Evolutionary conservation across 2,888 invertebrate genomes (phyloP), one percentile per base, ranked within the genome.

Genomic region (Cenopis cana): DNA sequence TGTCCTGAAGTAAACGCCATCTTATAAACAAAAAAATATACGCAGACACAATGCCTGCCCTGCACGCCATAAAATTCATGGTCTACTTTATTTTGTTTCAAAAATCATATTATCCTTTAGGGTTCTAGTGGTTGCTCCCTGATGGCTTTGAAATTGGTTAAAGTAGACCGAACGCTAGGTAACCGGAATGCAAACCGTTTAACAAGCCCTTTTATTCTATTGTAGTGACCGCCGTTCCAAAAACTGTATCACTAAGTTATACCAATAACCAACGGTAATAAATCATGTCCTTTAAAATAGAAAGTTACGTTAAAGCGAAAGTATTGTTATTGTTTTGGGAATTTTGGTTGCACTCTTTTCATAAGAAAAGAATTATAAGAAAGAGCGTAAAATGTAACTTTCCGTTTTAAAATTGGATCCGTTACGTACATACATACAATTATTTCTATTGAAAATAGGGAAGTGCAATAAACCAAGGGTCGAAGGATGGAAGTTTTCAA

Each of bases 221-320:
- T 69, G 52, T 69, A 4, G 24, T 54, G 5, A n/a, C 55, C 29
- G 33, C 18, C 5, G 52, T 54, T 69, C 46, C 54, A 18, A 14
- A 69, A 55, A 66, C 55, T 46, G 52, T 59, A 68, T 20, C 36
- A 68, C 41, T 33, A 36, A 10, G n/a, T 11, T 33, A 59, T 46
- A 41, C 11, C 72, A 14, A 14, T 3, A 20, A 41, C 11, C 72
- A 14, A 14, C 8, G 41, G 74, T 72, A 77, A 82, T 82, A 82
- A 83, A 82, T 78, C 77, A 79, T 74, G 61, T 62, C 76, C 76
- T 76, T 77, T 69, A 79, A 83, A 85, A 85, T 78, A 73, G 83
- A 85, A 85, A 85, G 84, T 80, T 68, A 60, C 69, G 76, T 78
- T 77, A 79, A 81, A 83, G 79, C 77, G 84, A 86, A 85, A 86